Evolutionary conservation across 2,888 invertebrate species (phyloP).

Genomic region (Rutpela maculata): DNA sequence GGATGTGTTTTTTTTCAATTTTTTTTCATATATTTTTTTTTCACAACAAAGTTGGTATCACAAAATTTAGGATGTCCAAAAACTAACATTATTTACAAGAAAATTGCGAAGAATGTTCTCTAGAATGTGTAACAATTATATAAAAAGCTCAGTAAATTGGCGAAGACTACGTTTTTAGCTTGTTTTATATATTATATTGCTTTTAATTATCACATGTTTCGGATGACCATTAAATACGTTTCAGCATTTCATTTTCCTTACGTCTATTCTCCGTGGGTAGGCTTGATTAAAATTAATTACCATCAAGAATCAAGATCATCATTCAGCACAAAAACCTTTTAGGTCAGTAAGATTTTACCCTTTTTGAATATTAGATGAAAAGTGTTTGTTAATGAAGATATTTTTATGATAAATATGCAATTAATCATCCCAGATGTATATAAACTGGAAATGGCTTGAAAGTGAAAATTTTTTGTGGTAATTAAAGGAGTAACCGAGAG

Average conservation of each 20-base stretch:
- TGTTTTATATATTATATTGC: background rate
- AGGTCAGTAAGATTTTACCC: conserved; percentile 7
- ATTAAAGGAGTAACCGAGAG: no score
- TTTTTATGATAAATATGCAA: conserved; percentile 1
- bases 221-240: background rate
- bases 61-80: no score
- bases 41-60: no score
- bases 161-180: no score
- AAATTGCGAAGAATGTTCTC: no score
- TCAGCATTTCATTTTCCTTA: background rate
- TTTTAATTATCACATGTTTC: conserved; percentile 1
- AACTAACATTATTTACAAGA: no score
- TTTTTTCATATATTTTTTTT: no score
- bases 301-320: conserved; percentile 7
- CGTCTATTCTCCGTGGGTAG: background rate
- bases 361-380: conserved; percentile 4
- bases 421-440: background rate
- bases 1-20: no score
- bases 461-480: background rate
- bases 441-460: background rate
- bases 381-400: conserved; percentile 7
- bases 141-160: no score
- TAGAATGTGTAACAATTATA: no score
- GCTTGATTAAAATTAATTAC: conserved; percentile 1
- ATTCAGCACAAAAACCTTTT: conserved; percentile 4